These are phyloP conservation scores for Psilopsiagon aymara DNA, from an alignment of 2,113 vertebrate genomes.

Conservation along the genomic window DNA sequence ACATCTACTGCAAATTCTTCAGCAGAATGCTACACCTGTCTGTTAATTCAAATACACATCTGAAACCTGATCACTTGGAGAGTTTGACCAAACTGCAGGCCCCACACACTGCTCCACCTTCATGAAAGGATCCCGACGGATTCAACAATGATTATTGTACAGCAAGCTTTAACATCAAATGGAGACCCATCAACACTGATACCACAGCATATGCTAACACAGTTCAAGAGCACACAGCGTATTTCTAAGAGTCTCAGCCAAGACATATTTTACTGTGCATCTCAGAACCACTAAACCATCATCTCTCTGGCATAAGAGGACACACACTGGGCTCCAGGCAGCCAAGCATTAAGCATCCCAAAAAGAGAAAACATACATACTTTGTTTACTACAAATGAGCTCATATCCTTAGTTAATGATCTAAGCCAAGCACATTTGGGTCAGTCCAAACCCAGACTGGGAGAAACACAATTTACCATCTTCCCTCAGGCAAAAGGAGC, in stretches of 20 bases:
- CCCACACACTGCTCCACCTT: background rate
- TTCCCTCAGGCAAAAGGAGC: background rate
- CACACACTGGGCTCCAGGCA: background rate
- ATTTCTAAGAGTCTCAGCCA: background rate
- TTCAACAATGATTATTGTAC: background rate
- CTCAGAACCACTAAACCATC: background rate
- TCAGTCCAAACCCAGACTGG: background rate
- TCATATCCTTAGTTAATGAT: background rate
- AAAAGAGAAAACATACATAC: background rate
- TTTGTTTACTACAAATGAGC: slow-evolving; percentile 26
- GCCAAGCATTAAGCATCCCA: background rate
- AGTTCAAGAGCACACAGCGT: background rate
- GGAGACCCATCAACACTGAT: background rate
- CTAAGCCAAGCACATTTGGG: background rate
- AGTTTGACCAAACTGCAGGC: background rate
- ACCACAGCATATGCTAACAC: background rate
- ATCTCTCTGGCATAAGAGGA: background rate
- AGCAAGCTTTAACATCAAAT: background rate
- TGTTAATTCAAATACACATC: background rate
- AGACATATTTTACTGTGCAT: background rate
- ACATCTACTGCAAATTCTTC: background rate
- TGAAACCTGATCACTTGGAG: background rate
- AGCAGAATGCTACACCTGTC: background rate
- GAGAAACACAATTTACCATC: background rate
- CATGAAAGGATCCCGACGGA: background rate